Evolutionary conservation across 2,888 invertebrate genomes (phyloP).

Genomic region (Deladenus siricidicola): DNA sequence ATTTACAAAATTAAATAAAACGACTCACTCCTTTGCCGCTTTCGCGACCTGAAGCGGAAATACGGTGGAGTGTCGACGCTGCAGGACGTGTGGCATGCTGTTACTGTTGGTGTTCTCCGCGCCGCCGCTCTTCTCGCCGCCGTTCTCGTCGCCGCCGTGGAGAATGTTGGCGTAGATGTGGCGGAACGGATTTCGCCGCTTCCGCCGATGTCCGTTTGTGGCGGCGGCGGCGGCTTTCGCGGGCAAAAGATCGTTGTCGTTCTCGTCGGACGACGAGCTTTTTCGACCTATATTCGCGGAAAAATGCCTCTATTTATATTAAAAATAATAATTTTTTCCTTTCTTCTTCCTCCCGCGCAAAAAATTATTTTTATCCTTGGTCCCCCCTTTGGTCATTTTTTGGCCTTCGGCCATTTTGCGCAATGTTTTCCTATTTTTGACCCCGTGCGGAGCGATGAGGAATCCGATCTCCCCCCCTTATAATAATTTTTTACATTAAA

Average conservation of each 20-base stretch:
- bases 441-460: no score
- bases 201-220: neutral
- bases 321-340: no score
- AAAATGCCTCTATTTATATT: no score
- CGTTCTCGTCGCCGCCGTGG: constrained; percentile 1
- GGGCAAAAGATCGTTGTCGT: neutral
- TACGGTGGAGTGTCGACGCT: constrained; percentile 32
- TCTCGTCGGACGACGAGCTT: neutral
- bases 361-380: no score
- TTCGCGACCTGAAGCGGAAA: constrained; percentile 30
- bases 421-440: no score
- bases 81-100: constrained; percentile 10
- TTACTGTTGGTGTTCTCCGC: neutral
- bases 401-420: no score
- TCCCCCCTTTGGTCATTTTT: no score
- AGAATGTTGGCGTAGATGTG: constrained; percentile 21
- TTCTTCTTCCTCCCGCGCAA: no score
- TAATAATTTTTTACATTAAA: no score
- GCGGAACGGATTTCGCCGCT: neutral
- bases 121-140: neutral
- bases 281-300: neutral
- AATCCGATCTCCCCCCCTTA: no score
- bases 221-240: neutral
- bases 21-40: constrained; percentile 32
- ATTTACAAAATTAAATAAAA: neutral